phyloP scores from a whole-genome alignment of 2,888 invertebrate genomes.

The Amorpha juglandis region DNA sequence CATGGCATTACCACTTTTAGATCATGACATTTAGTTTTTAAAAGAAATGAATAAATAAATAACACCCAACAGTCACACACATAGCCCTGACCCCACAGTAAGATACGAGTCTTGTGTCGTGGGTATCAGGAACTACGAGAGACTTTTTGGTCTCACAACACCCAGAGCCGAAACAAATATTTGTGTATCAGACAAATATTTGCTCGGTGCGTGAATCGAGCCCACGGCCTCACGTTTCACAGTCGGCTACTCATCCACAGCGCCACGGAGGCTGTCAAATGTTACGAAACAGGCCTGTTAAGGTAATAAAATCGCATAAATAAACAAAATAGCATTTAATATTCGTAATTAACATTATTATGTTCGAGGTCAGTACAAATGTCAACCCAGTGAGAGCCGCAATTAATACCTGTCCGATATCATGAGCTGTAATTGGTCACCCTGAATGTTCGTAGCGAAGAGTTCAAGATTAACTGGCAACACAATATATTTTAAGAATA shows the following conservation, averaged over 20 bases:
- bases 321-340: conserved; percentile 4
- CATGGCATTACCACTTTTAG: background rate
- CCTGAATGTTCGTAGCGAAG: conserved; percentile 34
- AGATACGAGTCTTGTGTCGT: too few species aligned
- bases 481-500: conserved; percentile 34
- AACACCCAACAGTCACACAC: too few species aligned
- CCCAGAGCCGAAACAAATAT: too few species aligned
- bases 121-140: too few species aligned
- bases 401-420: conserved; percentile 24
- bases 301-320: background rate
- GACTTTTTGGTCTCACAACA: too few species aligned
- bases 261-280: too few species aligned
- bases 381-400: conserved; percentile 21
- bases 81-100: too few species aligned
- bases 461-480: conserved; percentile 41
- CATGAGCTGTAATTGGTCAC: conserved; percentile 18
- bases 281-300: background rate
- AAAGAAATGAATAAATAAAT: background rate
- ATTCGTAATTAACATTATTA: background rate
- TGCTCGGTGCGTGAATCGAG: too few species aligned
- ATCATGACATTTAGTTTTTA: conserved; percentile 24
- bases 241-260: too few species aligned
- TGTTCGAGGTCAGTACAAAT: conserved; percentile 12
- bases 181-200: too few species aligned
- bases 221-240: too few species aligned